Evolutionary conservation across 2,888 invertebrate genomes (phyloP).

Genomic region (Lithophane leautieri): DNA sequence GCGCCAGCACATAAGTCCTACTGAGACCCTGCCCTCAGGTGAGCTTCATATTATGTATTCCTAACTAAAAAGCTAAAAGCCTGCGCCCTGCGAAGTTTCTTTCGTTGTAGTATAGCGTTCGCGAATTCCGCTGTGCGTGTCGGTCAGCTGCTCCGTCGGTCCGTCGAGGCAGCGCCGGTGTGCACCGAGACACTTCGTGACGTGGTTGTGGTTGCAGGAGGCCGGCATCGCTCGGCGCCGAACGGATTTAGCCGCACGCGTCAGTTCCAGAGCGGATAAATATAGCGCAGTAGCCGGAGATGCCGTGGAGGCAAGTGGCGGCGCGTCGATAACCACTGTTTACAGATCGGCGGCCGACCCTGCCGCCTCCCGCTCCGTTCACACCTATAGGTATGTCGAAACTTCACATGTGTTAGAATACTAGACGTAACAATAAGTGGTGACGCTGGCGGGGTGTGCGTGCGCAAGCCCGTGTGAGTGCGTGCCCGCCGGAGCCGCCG

Average conservation of each 20-base stretch:
- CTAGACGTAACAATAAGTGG: conserved; percentile 78
- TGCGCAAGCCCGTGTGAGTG: conserved; percentile 57
- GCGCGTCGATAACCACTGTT: conserved; percentile 89
- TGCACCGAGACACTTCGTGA: conserved; percentile 82
- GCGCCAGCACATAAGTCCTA: conserved; percentile 88
- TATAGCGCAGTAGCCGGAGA: conserved; percentile 88
- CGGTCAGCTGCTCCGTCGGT: conserved; percentile 73
- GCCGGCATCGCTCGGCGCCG: conserved; percentile 87
- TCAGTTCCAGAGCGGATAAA: conserved; percentile 88
- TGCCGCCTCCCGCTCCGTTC: conserved; percentile 86
- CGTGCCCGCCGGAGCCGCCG: conserved; percentile 47
- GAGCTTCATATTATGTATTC: conserved; percentile 66
- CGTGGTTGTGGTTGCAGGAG: conserved; percentile 90
- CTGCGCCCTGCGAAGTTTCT: conserved; percentile 79
- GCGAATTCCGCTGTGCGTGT: conserved; percentile 86
- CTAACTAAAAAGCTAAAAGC: conserved; percentile 47
- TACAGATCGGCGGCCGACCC: conserved; percentile 89
- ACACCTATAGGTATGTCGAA: conserved; percentile 86
- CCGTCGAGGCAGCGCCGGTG: conserved; percentile 72
- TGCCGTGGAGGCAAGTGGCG: conserved; percentile 87
- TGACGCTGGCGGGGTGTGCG: conserved; percentile 69
- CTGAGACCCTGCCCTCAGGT: conserved; percentile 86
- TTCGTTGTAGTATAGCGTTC: conserved; percentile 67
- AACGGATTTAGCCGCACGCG: conserved; percentile 88
- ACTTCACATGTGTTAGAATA: conserved; percentile 77